phyloP scores from a whole-genome alignment of 2,797 vertebrate genomes.

The Geotrypetes seraphini region DNA sequence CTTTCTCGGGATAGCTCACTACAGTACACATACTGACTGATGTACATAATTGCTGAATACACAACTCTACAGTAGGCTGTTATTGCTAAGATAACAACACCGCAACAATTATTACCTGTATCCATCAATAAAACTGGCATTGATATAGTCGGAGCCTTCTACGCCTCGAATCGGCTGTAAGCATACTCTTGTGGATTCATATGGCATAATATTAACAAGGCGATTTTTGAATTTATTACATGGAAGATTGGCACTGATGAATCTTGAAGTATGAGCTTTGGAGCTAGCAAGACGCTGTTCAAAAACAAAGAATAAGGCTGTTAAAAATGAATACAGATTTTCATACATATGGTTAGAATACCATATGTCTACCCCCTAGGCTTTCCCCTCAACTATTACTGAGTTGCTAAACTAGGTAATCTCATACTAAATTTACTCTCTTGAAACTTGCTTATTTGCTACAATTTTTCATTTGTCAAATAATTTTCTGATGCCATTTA shows the following conservation, averaged over 20 bases:
- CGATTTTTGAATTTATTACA: constrained; percentile 99
- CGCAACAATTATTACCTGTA: constrained; percentile 96
- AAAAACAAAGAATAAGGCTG: constrained; percentile 5
- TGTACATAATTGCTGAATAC: too few relatives aligned
- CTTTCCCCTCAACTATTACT: background rate
- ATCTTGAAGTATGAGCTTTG: constrained; percentile 97
- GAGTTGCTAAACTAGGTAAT: constrained; percentile 1
- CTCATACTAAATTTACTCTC: background rate
- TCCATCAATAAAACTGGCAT: constrained; percentile 96
- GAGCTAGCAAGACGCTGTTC: constrained; percentile 91
- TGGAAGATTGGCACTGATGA: constrained; percentile 99
- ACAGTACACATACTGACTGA: too few relatives aligned
- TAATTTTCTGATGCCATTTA: too few relatives aligned
- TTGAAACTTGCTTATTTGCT: background rate
- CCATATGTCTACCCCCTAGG: background rate
- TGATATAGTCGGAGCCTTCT: constrained; percentile 98
- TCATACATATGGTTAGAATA: background rate
- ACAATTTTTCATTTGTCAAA: background rate
- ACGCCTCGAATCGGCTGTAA: constrained; percentile 95
- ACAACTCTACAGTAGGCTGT: too few relatives aligned
- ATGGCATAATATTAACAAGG: constrained; percentile 99
- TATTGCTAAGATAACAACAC: too few relatives aligned
- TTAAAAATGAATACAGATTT: background rate
- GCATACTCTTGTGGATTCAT: constrained; percentile 93
- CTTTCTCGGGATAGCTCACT: too few relatives aligned